These are phyloP conservation scores for Pseudotriccus pelzelni DNA, from an alignment of 2,797 vertebrate species.

Conservation along the genomic window DNA sequence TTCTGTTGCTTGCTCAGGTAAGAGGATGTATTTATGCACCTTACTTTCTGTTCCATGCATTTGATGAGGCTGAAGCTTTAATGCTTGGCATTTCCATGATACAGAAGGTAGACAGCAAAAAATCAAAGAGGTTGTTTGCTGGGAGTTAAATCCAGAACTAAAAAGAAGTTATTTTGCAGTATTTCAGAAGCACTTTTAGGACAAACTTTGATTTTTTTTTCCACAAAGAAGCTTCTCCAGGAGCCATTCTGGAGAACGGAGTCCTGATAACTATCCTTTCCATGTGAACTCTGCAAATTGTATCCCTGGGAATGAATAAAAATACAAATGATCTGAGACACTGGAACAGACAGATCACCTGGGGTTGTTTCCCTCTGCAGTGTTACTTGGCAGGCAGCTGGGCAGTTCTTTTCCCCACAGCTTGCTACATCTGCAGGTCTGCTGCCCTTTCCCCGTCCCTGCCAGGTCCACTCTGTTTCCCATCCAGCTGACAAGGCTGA, in stretches of 20 bases:
- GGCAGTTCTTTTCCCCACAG: constrained; percentile 33
- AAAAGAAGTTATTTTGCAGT: background rate
- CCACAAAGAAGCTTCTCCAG: background rate
- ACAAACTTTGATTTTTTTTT: background rate
- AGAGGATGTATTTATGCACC: background rate
- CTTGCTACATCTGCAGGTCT: constrained; percentile 35
- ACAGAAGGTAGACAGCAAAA: background rate
- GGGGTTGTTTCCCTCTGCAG: constrained; percentile 1
- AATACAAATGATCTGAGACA: background rate
- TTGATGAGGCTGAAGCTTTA: background rate
- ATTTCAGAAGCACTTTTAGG: background rate
- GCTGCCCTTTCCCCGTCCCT: background rate
- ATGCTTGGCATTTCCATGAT: background rate
- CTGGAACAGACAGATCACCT: constrained; percentile 30
- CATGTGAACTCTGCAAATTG: background rate
- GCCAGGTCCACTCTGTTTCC: background rate
- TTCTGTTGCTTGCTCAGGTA: background rate
- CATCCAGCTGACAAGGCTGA: background rate
- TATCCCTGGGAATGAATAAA: background rate
- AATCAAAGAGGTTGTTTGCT: background rate
- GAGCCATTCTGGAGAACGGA: background rate
- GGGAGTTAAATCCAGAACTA: background rate
- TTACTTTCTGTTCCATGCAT: background rate
- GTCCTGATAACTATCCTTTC: background rate
- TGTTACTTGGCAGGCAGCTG: constrained; percentile 52